Base-by-base conservation (phyloP, 1,140 invertebrate species). In the Dendroctonus valens region DNA sequence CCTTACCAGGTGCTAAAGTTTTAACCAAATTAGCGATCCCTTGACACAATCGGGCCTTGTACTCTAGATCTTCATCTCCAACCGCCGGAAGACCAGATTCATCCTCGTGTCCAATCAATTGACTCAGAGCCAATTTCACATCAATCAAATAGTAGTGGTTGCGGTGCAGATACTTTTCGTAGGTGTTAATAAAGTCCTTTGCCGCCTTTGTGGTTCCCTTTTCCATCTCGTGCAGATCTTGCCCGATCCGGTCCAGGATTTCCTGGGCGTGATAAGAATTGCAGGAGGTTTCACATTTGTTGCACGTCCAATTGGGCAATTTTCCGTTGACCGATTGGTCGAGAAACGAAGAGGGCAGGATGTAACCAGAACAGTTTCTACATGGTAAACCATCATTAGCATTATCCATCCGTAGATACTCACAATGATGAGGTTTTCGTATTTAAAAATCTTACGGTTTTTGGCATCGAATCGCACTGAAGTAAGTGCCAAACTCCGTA, bases 71-170 rank as follows among this genome's bases (percentile, higher is more conserved):
- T 46, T 88, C 84, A 5, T 87, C 84, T 0, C 79, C 72, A 0
- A 90, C 73, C 0, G 73, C 72, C 11, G 82, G 79, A 7, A 91
- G 75, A 0, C 84, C 85, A 6, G 79, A 78, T 11, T 81, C 77
- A 6, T 74, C 80, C 72, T 86, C 82, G 68, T 85, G 80, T 0
- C 90, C 90, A 26, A 91, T 85, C 54, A 91, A 75, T 74, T 92
- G 89, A 0, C 84, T 83, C 39, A 92, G 75, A 1, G 88, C 87
- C 8, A 91, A 74, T 70, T 84, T 87, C 1, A 90, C 85, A 72
- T 92, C 90, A 2, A 83, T 84, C 74, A 91, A 83, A 74, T 90
- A 91, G 78, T 84, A 91, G 76, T 92, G 90, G 65, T 86, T 84
- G 0, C 81, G 79, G 65, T 90, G 87, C 1, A 92, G 76, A 67